Evolutionary conservation across 2,888 invertebrate species (phyloP), one percentile per base, ranked within the genome.

Genomic region (Ditylenchus weischeri): DNA sequence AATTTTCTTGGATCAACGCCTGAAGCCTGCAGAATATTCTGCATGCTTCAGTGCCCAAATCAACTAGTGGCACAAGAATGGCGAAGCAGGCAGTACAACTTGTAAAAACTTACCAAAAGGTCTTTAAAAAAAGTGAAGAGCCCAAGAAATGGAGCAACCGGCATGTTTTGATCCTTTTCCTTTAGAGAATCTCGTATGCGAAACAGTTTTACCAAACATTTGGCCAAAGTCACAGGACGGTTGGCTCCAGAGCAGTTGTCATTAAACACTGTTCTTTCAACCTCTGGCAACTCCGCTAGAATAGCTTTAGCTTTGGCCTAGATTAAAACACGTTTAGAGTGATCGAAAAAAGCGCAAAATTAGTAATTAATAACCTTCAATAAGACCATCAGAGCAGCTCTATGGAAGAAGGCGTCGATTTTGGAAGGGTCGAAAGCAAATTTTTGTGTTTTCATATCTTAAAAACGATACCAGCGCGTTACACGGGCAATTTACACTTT

Each of bases 301-400:
- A 48, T n/a, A 43, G 48, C 43, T 21, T 61, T 61, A 19, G 61
- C 38, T 21, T 47, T 51, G 43, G 43, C 62, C 51, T 62, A 19
- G 38, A 11, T 8, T 8, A 38, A 38, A 43, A 15, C 15, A 15
- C 11, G 8, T 43, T 43, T 6, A 15, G 15, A 10, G 43, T 43
- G 43, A 43, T 15, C 15, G 11, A 13, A 13, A 15, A 43, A 43
- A 15, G 1, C 8, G 8, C 8, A 43, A 10, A 43, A 13, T 15
- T 43, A 43, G 43, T 15, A 54, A 54, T 54, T 18, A 23, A 54
- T 18, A 23, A 54, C 54, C 54, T 10, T 54, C 2, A 54, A n/a
- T 8, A 54, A 18, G 4, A 29, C 54, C 54, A 54, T 54, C 10
- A 54, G 13, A 29, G 54, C 54, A 10, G 54, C 54, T 23, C 54